phyloP scores from a whole-genome alignment of 2,797 vertebrate genomes.

The Phrynocephalus guinanensis region DNA sequence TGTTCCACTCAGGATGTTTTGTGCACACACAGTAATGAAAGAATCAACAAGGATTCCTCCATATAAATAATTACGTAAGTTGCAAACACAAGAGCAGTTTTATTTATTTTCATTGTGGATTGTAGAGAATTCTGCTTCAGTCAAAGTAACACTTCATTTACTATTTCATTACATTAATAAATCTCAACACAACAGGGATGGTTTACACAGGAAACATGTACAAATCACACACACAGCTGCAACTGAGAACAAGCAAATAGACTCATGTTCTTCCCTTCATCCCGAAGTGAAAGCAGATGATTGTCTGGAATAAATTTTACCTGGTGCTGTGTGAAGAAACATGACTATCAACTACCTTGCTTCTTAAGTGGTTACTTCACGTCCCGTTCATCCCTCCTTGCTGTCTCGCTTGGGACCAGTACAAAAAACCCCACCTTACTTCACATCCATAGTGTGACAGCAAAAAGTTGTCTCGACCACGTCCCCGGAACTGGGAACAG shows the following conservation, averaged over 20 bases:
- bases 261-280: neutral
- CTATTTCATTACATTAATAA: neutral
- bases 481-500: too few species aligned
- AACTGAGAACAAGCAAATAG: neutral
- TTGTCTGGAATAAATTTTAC: neutral
- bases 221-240: neutral
- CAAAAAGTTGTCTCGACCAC: too few species aligned
- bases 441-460: too few species aligned
- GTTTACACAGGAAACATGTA: neutral
- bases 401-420: too few species aligned
- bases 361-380: too few species aligned
- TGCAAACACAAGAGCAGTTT: neutral
- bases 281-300: neutral
- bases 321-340: neutral
- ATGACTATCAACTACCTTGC: neutral
- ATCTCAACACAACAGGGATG: neutral
- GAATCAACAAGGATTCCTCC: neutral
- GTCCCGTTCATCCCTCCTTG: too few species aligned
- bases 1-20: too few species aligned
- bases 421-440: too few species aligned
- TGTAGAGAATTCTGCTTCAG: neutral
- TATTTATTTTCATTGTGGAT: rapidly evolving
- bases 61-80: neutral
- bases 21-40: neutral
- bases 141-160: neutral